Base-by-base conservation (phyloP, 2,113 vertebrate species). In the Toxotes chatareus region DNA sequence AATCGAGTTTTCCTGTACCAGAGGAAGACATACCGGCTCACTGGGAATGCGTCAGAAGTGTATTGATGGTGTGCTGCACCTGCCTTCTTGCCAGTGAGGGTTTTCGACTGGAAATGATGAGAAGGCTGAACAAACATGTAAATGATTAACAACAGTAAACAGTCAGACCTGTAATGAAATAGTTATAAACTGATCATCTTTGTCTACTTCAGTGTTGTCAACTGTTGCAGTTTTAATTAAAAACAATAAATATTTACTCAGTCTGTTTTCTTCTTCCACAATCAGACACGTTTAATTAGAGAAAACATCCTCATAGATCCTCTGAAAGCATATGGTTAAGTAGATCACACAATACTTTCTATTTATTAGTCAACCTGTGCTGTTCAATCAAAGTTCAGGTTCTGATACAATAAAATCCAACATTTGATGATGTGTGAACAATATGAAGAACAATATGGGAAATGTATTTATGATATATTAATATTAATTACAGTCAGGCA, bases 61-160 rank as follows among this genome's bases (percentile, higher is more conserved):
- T 61, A 1, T 0, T 2, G 31, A 94, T 59, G 93, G 93, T 16
- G 27, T 9, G 40, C 86, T 93, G 0, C 0, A 2, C 0, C 56
- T 94, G n/a, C 93, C 93, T 3, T 36, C 3, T 4, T 94, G 93
- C 66, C 3, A 23, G 0, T 89, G 70, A 78, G 10, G 5, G 4
- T 31, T 63, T 6, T 44, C 42, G 2, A 51, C 49, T 51, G 49
- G 49, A 51, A 51, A 9, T 51, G 7, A 51, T 21, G 7, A 21
- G 19, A 36, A 21, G 13, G 23, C 19, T 32, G 34, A 21, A 75
- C 57, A 75, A 80, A 63, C 17, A 46, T n/a, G 55, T 17, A 12
- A 76, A 80, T 55, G 57, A 85, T 80, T 82, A 56, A 76, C 51
- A 7, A 60, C 17, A 27, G 12, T 11, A 46, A 49, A 72, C 1